Evolutionary conservation across 2,797 vertebrate genomes (phyloP), one percentile per base, ranked within the genome.

Genomic region (Sebastes nivosus): DNA sequence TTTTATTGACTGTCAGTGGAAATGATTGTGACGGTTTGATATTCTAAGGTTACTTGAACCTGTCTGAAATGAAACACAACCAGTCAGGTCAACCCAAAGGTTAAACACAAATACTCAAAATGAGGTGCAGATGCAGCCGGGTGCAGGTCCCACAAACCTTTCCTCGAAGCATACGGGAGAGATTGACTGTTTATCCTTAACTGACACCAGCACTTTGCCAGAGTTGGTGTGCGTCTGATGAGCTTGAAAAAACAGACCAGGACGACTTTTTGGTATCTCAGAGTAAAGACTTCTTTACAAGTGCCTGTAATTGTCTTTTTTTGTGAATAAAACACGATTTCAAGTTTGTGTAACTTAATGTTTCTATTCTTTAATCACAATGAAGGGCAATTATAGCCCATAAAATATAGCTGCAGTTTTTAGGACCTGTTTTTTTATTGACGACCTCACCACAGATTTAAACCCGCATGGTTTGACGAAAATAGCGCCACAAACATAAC

Each of bases 251-350:
- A 30, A 25, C 24, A 20, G 75, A 55, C 13, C 42, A 20, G 54
- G 46, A 30, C 2, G 0, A 9, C 38, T 60, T 82, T 27, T 83
- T 81, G 75, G 72, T 20, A 52, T 75, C 70, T 38, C 30, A 27
- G 16, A 32, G 34, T n/a, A 46, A 77, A 79, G 59, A 78, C 14
- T 50, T 20, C 54, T 89, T 78, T 73, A 67, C 27, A 88, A 81
- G 86, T 89, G 84, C 83, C 86, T 89, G 79, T 68, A 85, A 81
- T 32, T 14, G 52, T 71, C 25, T 36, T 75, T 70, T 74, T 54
- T 54, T 54, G 20, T 87, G 46, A 90, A 90, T 92, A 88, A 93
- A 92, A 88, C 38, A 24, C 59, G 2, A 67, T 67, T 86, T 67
- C 25, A 50, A 69, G 9, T 67, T 75, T 14, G 65, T 72, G 24